These are phyloP conservation scores for Chiroxiphia lanceolata DNA, from an alignment of 2,797 vertebrate genomes.

Conservation along the genomic window DNA sequence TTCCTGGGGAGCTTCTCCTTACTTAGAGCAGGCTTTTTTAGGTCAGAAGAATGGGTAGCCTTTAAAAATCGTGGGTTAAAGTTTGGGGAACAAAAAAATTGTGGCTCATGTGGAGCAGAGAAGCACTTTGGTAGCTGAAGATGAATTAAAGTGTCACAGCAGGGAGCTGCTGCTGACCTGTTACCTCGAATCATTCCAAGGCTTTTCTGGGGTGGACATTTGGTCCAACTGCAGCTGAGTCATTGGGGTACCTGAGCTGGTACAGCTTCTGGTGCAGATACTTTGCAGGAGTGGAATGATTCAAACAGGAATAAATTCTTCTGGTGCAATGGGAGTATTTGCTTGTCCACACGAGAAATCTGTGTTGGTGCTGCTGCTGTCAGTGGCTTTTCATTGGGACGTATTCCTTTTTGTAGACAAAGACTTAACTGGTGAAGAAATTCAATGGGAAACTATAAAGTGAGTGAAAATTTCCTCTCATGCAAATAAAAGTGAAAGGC, in stretches of 20 bases:
- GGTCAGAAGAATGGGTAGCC: slow-evolving; percentile 18
- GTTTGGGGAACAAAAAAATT: slow-evolving; percentile 4
- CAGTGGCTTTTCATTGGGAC: not conserved
- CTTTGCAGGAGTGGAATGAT: not conserved
- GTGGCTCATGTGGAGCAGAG: slow-evolving; percentile 17
- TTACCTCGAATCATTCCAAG: not conserved
- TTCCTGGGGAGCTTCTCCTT: slow-evolving; percentile 1
- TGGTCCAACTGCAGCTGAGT: not conserved
- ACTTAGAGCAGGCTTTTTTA: not conserved
- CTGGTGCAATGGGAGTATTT: not conserved
- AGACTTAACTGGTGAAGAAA: not conserved
- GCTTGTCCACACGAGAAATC: not conserved
- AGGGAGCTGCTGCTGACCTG: slow-evolving; percentile 13
- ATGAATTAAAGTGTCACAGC: slow-evolving; percentile 11
- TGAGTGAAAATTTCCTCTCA: not conserved
- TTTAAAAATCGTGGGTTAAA: not conserved
- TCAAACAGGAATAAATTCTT: not conserved
- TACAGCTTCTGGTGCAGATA: not conserved
- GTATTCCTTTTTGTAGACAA: not conserved
- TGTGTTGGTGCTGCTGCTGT: not conserved
- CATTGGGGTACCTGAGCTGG: not conserved
- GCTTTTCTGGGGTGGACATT: not conserved
- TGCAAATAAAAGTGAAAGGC: not conserved
- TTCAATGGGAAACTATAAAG: not conserved
- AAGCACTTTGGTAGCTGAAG: not conserved